phyloP scores from a whole-genome alignment of 2,797 vertebrate species.

The Sebastes glaucus region DNA sequence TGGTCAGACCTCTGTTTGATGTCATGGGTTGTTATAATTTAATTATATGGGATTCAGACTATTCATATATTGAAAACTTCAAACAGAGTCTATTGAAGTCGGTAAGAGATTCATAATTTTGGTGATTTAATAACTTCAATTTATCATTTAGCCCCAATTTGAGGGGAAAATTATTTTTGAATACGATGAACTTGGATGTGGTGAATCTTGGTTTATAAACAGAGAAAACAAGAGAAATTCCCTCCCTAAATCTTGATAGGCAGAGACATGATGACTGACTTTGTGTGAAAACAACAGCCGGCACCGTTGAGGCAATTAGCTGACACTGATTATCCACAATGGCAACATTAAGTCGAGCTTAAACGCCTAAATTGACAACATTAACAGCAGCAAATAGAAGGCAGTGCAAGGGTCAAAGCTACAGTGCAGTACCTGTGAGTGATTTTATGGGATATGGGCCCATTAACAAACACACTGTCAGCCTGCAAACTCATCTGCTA shows the following conservation, averaged over 20 bases:
- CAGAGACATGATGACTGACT: conserved; percentile 29
- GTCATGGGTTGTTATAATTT: not conserved
- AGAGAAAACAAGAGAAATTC: not conserved
- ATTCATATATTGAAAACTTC: not conserved
- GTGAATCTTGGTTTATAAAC: not conserved
- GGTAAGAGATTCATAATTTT: not conserved
- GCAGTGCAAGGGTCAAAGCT: conserved; percentile 62
- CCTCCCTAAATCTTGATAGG: conserved; percentile 1
- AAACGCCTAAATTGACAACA: conserved; percentile 72
- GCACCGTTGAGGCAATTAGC: conserved; percentile 64
- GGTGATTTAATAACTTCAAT: not conserved
- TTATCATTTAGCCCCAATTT: not conserved
- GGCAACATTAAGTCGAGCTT: conserved; percentile 66
- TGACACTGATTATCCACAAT: conserved; percentile 50
- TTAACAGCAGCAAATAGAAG: conserved; percentile 65
- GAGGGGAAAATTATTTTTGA: not conserved
- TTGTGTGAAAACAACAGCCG: conserved; percentile 51
- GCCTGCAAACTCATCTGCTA: conserved; percentile 29
- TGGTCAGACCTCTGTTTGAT: not conserved
- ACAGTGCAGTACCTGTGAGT: conserved; percentile 3
- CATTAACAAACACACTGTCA: conserved; percentile 51
- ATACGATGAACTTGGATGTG: not conserved
- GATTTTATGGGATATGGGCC: conserved; percentile 56
- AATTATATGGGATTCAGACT: not conserved
- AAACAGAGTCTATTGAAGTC: not conserved